Percentiles rank a stretch among this genome's conserved stretches.
Conservation (phyloP, 1,140 invertebrate genomes). For the Agrilus planipennis region DNA sequence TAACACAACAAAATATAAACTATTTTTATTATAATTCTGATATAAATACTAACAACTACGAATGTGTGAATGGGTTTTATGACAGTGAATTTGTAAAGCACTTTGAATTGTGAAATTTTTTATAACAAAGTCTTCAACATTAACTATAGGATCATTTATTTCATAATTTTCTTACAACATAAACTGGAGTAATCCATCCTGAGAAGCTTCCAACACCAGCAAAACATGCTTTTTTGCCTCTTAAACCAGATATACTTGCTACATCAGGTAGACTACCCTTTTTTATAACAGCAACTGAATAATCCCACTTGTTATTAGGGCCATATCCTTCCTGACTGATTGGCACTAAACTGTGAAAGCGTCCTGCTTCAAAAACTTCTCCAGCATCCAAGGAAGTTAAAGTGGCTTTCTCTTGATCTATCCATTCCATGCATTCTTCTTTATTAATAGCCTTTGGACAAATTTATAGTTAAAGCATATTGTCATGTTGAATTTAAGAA, state of each 20-base stretch:
- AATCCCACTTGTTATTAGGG: conserved; percentile 50
- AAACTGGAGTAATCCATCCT: conserved; percentile 86
- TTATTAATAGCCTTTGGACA: conserved; percentile 64
- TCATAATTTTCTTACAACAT: conserved; percentile 51
- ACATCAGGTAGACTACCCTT: conserved; percentile 41
- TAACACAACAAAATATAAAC: no score
- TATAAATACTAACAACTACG: no score
- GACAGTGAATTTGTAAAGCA: no score
- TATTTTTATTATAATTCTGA: no score
- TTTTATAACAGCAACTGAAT: conserved; percentile 77
- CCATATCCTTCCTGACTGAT: conserved; percentile 66
- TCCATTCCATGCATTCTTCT: conserved; percentile 68
- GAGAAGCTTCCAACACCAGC: conserved; percentile 81
- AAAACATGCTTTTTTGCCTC: conserved; percentile 76
- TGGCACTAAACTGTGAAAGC: conserved; percentile 86
- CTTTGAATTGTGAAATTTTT: no score
- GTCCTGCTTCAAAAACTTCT: conserved; percentile 82
- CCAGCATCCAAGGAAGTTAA: conserved; percentile 83
- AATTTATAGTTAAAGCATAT: conserved; percentile 3
- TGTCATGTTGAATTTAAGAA: conserved; percentile 1
- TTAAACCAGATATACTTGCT: conserved; percentile 50
- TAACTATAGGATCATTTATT: no score
- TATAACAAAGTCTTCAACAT: no score
- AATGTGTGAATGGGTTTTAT: no score
- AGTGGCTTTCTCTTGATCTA: conserved; percentile 69